Conservation (phyloP, 92 coral and sea anemone species). For the Metridium senile region DNA sequence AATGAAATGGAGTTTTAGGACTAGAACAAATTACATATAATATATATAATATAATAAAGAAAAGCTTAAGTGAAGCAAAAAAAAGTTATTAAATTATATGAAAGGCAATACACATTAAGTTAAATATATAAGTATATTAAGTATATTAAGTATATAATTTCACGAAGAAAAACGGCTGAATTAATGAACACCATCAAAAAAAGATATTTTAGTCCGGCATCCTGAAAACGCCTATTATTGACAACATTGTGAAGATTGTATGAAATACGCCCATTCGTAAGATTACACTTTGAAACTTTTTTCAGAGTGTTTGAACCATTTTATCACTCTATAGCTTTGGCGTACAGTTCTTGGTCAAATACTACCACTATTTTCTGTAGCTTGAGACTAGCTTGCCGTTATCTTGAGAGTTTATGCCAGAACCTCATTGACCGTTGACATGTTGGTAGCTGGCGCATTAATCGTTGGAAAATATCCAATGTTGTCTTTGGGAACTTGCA, state of each 20-base stretch:
- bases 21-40: too few relatives aligned
- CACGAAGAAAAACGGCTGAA: too few relatives aligned
- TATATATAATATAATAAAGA: too few relatives aligned
- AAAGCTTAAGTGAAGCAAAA: too few relatives aligned
- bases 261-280: conserved; percentile 61
- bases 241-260: conserved; percentile 43
- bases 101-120: too few relatives aligned
- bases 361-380: conserved; percentile 52
- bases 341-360: conserved; percentile 68
- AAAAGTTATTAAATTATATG: too few relatives aligned
- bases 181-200: too few relatives aligned
- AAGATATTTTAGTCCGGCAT: conserved; percentile 69
- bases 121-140: too few relatives aligned
- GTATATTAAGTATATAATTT: too few relatives aligned
- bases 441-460: too few relatives aligned
- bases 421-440: conserved; percentile 43
- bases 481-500: conserved; percentile 40
- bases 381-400: conserved; percentile 36
- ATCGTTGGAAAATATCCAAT: conserved; percentile 62
- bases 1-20: too few relatives aligned
- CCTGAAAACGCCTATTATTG: conserved; percentile 56
- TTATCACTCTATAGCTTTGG: conserved; percentile 67
- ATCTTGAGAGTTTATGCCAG: conserved; percentile 27
- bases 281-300: conserved; percentile 37
- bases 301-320: conserved; percentile 56